These are phyloP conservation scores for Corythornis vintsioides DNA, from an alignment of 2,113 vertebrate genomes.

Conservation along the genomic window DNA sequence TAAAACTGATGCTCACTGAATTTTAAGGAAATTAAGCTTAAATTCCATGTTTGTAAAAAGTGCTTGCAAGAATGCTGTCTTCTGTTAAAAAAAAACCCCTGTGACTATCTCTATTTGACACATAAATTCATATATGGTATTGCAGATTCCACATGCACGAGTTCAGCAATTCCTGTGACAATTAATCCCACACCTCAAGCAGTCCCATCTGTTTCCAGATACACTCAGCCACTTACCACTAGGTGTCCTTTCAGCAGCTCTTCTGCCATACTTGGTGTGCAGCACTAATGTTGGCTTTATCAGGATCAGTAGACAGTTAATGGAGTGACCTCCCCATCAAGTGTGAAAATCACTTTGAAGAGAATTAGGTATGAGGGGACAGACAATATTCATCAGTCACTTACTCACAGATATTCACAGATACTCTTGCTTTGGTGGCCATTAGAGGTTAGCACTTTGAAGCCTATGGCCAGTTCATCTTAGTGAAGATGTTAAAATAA, in stretches of 20 bases:
- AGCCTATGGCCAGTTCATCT: not conserved
- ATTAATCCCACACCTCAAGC: not conserved
- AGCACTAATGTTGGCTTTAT: not conserved
- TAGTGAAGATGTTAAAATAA: not conserved
- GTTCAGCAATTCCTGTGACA: not conserved
- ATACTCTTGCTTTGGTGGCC: not conserved
- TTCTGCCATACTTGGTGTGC: not conserved
- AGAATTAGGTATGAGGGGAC: not conserved
- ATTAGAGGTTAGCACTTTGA: not conserved
- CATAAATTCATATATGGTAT: not conserved
- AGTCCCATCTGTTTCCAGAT: not conserved
- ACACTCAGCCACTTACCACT: conserved; percentile 44
- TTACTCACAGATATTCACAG: not conserved
- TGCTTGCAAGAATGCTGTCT: not conserved
- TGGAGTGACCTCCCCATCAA: not conserved
- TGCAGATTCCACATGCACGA: not conserved
- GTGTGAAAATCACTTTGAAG: not conserved
- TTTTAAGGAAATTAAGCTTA: not conserved
- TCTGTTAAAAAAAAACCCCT: not conserved
- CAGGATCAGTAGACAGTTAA: not conserved
- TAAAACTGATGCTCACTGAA: not conserved
- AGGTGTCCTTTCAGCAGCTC: conserved; percentile 64
- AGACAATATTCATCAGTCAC: not conserved
- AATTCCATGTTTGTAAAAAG: not conserved
- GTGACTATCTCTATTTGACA: not conserved